Conservation (phyloP, 2,797 vertebrate species). For the Chromobotia macracanthus region DNA sequence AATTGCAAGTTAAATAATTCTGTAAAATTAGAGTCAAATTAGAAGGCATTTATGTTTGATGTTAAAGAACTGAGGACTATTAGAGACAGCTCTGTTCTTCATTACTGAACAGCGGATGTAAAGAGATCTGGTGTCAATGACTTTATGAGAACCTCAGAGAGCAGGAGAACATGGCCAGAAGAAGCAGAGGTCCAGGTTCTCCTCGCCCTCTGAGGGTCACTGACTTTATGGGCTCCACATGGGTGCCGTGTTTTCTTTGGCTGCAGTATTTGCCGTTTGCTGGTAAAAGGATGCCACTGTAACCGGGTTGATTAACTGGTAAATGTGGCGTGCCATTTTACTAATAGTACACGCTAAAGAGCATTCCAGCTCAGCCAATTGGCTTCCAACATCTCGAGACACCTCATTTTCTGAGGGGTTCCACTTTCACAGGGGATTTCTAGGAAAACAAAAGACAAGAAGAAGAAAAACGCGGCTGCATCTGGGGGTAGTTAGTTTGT, state of each 20-base stretch:
- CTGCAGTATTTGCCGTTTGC: background rate
- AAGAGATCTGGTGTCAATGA: background rate
- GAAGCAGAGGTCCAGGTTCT: slow-evolving; percentile 9
- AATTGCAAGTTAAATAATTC: background rate
- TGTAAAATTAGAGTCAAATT: background rate
- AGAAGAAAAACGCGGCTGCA: slow-evolving; percentile 64
- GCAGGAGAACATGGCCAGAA: slow-evolving; percentile 6
- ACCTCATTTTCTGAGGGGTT: slow-evolving; percentile 64
- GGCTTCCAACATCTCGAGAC: slow-evolving; percentile 67
- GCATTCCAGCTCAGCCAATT: slow-evolving; percentile 67
- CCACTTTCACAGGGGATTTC: slow-evolving; percentile 43
- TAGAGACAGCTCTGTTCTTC: background rate
- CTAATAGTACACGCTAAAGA: slow-evolving; percentile 63
- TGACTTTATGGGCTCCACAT: slow-evolving; percentile 54
- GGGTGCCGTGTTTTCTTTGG: slow-evolving; percentile 40
- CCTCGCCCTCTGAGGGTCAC: slow-evolving; percentile 16
- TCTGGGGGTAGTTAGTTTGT: slow-evolving; percentile 54
- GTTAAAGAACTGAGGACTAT: background rate
- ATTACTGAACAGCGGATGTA: too few relatives aligned
- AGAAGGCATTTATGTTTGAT: background rate
- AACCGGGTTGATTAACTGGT: slow-evolving; percentile 29
- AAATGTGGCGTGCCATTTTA: slow-evolving; percentile 71
- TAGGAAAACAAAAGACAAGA: slow-evolving; percentile 10
- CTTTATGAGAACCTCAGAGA: background rate
- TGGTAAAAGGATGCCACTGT: slow-evolving; percentile 21